Percentiles rank a stretch among this genome's conserved stretches.
phyloP scores from a whole-genome alignment of 2,113 vertebrate species.

The Ondatra zibethicus region DNA sequence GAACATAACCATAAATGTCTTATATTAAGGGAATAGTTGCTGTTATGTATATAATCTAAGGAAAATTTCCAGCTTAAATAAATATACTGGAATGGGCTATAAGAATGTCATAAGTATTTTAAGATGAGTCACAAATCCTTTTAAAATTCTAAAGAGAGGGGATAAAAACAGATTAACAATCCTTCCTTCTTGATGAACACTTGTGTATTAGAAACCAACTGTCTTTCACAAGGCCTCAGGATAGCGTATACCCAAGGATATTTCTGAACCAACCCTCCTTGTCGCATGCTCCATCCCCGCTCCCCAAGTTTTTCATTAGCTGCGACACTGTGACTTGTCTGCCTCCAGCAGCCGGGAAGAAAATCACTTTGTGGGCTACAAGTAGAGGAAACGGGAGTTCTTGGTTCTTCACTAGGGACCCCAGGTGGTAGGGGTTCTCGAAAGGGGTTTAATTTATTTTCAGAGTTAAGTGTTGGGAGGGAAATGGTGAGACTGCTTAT shows the following conservation, averaged over 20 bases:
- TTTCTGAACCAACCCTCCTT: neutral
- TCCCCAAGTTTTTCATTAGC: neutral
- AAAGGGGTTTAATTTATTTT: neutral
- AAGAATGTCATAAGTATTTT: slow-evolving; percentile 15
- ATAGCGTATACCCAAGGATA: neutral
- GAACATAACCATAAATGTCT: neutral
- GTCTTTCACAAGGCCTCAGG: neutral
- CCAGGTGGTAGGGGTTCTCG: neutral
- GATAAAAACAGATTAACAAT: neutral
- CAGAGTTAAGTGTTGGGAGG: neutral
- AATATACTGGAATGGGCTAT: neutral
- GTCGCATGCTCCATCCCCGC: no score
- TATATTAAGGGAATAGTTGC: neutral
- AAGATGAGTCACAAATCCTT: neutral
- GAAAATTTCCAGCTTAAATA: slow-evolving; percentile 6
- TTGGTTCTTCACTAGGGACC: neutral
- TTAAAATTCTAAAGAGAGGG: neutral
- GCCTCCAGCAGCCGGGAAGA: neutral
- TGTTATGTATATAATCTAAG: slow-evolving; percentile 27
- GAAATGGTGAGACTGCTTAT: neutral
- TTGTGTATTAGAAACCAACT: neutral
- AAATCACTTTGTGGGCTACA: neutral
- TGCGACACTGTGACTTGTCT: neutral
- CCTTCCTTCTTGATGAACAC: neutral
- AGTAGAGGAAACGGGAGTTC: neutral